phyloP scores from a whole-genome alignment of 2,888 invertebrate species.

The Lepidocyrtoides sp. region DNA sequence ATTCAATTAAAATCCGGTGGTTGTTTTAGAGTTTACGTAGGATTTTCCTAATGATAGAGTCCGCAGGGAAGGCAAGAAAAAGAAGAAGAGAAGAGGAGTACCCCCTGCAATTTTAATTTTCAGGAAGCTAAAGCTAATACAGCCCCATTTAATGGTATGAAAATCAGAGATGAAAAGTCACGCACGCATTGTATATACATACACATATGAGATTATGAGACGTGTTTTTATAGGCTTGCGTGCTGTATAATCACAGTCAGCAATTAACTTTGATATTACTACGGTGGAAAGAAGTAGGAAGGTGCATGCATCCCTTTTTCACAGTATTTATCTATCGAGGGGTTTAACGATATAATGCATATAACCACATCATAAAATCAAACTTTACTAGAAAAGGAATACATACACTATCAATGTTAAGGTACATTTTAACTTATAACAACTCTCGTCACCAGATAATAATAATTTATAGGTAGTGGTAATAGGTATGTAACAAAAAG shows the following conservation, averaged over 20 bases:
- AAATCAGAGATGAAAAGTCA: conserved; percentile 13
- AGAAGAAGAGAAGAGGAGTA: not conserved
- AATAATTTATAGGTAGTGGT: too few species aligned
- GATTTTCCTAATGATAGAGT: conserved; percentile 12
- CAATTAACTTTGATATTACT: conserved; percentile 61
- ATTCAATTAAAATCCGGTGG: conserved; percentile 47
- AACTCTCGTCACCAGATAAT: too few species aligned
- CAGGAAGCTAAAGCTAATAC: conserved; percentile 49
- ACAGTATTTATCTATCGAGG: not conserved
- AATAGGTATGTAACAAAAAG: not conserved
- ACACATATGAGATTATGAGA: too few species aligned
- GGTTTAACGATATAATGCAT: too few species aligned
- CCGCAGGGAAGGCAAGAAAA: not conserved
- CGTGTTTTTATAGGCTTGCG: conserved; percentile 9
- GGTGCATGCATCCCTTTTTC: conserved; percentile 44
- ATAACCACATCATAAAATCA: not conserved
- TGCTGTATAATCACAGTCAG: conserved; percentile 44
- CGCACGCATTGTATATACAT: conserved; percentile 18
- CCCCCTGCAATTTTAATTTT: conserved; percentile 53
- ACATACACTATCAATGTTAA: not conserved
- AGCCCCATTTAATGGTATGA: not conserved
- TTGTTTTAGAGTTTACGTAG: not conserved
- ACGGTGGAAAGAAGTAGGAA: conserved; percentile 39
- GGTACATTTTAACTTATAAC: too few species aligned
- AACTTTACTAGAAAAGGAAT: not conserved